Evolutionary conservation across 2,888 invertebrate species (phyloP), one percentile per base, ranked within the genome.

Genomic region (Hydroisotoma schaefferi): DNA sequence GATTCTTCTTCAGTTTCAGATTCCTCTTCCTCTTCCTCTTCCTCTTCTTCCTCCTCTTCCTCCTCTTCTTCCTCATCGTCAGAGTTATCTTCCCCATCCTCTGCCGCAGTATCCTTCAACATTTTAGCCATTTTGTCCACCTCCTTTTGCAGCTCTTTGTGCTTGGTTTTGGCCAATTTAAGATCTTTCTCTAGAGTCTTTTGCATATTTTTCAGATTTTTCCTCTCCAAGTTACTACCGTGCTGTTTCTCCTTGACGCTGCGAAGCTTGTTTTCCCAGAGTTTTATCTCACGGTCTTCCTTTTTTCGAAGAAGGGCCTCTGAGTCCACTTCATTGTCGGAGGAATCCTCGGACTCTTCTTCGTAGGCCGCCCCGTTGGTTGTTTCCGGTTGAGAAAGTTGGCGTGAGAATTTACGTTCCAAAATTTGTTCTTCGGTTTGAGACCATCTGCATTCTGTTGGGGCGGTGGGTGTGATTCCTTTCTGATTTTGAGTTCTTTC

Each of bases 61-160:
- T 68, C 67, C 40, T 69, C 69, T 33, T 64, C 66, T 25, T 63
- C 65, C 22, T 59, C 65, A 48, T 67, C 67, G n/a, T 60, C 67
- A 1, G 55, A 57, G 10, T 58, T 48, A 29, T 86, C 85, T 2
- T 84, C 85, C 3, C 84, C 84, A 0, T 85, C 85, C 1, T 87
- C 87, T 5, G 85, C 86, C 1, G 85, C 87, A 2, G 83, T 84
- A 73, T 88, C 88, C 73, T 87, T 90, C 87, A 92, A 87, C 74
- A 90, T 81, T 18, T 87, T 86, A 0, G 90, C 90, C 90, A 92
- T 92, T 78, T 91, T 87, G 27, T 68, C 68, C 1, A 68, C 68
- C 40, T 72, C 70, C 28, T 65, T 65, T 44, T 71, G 67, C 44
- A 72, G 48, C 53, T 65, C 57, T 51, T 72, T 72, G 57, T 70